Conservation (phyloP, 37 sponge, comb jelly and placozoan species). For the Geodia barretti region DNA sequence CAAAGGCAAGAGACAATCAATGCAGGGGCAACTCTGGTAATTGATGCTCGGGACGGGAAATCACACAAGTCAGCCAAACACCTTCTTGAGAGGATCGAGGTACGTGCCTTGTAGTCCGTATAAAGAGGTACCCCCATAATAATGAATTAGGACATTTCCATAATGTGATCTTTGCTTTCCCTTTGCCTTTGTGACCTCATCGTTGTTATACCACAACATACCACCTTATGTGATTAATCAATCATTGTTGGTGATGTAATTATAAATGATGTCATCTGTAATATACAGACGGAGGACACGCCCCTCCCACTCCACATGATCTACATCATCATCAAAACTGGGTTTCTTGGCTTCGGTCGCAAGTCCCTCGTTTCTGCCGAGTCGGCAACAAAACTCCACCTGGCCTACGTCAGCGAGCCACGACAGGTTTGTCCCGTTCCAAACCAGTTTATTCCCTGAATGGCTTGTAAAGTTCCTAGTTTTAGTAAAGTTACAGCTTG, state of each 20-base stretch:
- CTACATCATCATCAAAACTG: constrained; percentile 24
- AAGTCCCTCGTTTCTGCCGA: constrained; percentile 29
- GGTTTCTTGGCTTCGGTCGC: background rate
- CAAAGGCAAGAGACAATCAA: constrained; percentile 5
- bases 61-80: constrained; percentile 24
- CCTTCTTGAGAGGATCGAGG: constrained; percentile 49
- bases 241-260: background rate
- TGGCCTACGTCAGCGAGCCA: background rate
- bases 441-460: background rate
- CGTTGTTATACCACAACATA: background rate
- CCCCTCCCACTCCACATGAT: constrained; percentile 28
- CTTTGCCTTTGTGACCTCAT: background rate
- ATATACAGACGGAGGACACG: constrained; percentile 4
- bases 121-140: too few relatives aligned
- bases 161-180: background rate
- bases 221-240: background rate
- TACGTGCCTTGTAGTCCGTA: too few relatives aligned
- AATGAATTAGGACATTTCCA: too few relatives aligned
- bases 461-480: background rate
- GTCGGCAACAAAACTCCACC: constrained; percentile 20
- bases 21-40: constrained; percentile 32
- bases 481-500: too few relatives aligned
- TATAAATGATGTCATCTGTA: too few relatives aligned
- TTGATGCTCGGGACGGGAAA: constrained; percentile 34
- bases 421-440: background rate